Conservation (phyloP, 1,140 invertebrate species). For the Listronotus oregonensis region DNA sequence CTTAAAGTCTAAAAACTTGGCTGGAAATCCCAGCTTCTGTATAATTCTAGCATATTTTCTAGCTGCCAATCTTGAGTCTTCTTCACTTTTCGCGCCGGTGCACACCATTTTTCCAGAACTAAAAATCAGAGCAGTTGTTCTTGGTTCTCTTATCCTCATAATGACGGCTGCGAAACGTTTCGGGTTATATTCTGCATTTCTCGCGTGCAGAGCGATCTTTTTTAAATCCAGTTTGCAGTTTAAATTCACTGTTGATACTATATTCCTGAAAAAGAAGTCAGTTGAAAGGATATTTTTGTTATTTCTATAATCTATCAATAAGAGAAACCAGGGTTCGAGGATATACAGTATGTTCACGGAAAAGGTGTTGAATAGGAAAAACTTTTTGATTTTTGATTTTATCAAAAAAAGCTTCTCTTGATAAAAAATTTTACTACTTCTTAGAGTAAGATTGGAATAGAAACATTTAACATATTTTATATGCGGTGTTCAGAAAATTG, state of each 20-base stretch:
- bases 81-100: slow-evolving; percentile 99
- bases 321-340: too few relatives aligned
- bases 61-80: slow-evolving; percentile 93
- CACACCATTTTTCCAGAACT: slow-evolving; percentile 99
- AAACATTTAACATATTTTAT: too few relatives aligned
- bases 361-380: too few relatives aligned
- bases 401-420: too few relatives aligned
- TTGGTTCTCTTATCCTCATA: slow-evolving; percentile 97
- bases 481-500: too few relatives aligned
- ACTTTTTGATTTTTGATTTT: too few relatives aligned
- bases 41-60: slow-evolving; percentile 99
- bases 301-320: not conserved
- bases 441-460: too few relatives aligned
- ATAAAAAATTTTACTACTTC: too few relatives aligned
- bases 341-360: too few relatives aligned
- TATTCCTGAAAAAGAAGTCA: slow-evolving; percentile 72
- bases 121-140: slow-evolving; percentile 98
- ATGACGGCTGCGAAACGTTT: slow-evolving; percentile 99
- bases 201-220: slow-evolving; percentile 97
- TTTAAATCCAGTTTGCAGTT: slow-evolving; percentile 95
- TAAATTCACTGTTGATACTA: slow-evolving; percentile 97
- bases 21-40: slow-evolving; percentile 94
- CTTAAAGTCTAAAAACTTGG: slow-evolving; percentile 99
- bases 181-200: slow-evolving; percentile 99
- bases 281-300: not conserved